Percentiles rank a stretch among this genome's conserved stretches.
Conservation (phyloP, 2,888 invertebrate genomes). For the Acleris literana region DNA sequence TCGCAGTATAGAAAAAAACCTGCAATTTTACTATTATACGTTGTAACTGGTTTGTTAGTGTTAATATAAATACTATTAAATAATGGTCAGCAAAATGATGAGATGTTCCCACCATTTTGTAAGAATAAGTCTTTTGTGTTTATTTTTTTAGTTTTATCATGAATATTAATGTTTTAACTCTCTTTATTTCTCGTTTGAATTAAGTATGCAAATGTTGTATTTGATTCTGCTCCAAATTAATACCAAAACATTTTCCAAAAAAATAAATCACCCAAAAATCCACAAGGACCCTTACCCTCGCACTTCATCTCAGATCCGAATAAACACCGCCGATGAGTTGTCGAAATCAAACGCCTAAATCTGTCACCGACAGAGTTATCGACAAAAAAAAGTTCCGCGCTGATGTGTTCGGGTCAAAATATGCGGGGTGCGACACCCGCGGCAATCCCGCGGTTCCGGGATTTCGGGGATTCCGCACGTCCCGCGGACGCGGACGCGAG, state of each 20-base stretch:
- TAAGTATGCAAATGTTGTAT: no score
- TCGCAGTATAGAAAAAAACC: background rate
- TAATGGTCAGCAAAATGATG: no score
- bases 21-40: no score
- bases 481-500: constrained; percentile 24
- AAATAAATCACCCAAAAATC: background rate
- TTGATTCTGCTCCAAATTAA: no score
- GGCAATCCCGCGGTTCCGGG: constrained; percentile 27
- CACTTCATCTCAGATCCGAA: constrained; percentile 9
- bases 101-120: no score
- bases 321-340: constrained; percentile 30
- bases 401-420: constrained; percentile 34
- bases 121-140: no score
- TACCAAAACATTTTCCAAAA: background rate
- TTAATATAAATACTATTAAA: background rate
- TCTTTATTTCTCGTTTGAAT: no score
- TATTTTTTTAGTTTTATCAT: no score
- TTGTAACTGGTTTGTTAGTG: background rate
- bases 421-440: constrained; percentile 33
- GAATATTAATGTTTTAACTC: no score
- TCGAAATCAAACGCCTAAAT: constrained; percentile 33
- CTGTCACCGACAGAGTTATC: constrained; percentile 33
- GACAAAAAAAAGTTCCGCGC: constrained; percentile 26
- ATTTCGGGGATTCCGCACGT: constrained; percentile 15
- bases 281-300: constrained; percentile 10